Base-by-base conservation (phyloP, 2,888 invertebrate species). In the Eupithecia centaureata region DNA sequence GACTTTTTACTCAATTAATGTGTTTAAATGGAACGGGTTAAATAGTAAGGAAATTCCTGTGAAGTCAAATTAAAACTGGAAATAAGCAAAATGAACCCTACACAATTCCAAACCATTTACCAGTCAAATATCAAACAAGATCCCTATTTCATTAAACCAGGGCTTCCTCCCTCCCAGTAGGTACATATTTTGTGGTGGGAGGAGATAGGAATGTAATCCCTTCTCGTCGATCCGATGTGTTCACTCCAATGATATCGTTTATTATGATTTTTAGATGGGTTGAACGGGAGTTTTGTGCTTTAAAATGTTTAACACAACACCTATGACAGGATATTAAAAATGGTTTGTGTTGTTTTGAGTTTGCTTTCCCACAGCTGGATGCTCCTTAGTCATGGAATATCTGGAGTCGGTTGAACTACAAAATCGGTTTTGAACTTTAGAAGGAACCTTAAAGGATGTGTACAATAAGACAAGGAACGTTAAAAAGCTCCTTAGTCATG, bases 201-300 rank as follows among this genome's bases (percentile, higher is more conserved):
- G 54, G n/a, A n/a, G 27, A 28, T 54, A 28, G 28, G 54, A 15
- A 28, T 15, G 28, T 18, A 42, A 42, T 54, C 54, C 54, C 54
- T 54, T 54, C 54, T 18, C 18, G 42, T 8, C 8, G 8, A 42
- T 42, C 8, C 42, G 42, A 42, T 42, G 42, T 42, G 42, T 42
- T 42, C 42, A 42, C 18, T 42, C 18, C 42, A 42, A 30, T 30
- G 5, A 30, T 5, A 30, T 5, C n/a, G n/a, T n/a, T n/a, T n/a
- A n/a, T n/a, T n/a, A n/a, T n/a, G n/a, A n/a, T n/a, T n/a, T n/a
- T n/a, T n/a, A n/a, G n/a, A n/a, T n/a, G n/a, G n/a, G n/a, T n/a
- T n/a, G n/a, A n/a, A n/a, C n/a, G n/a, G n/a, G n/a, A n/a, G n/a
- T n/a, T n/a, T n/a, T n/a, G n/a, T n/a, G n/a, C n/a, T n/a, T n/a